Conservation (phyloP, 2,888 invertebrate species). For the Opisthograptis luteolata region DNA sequence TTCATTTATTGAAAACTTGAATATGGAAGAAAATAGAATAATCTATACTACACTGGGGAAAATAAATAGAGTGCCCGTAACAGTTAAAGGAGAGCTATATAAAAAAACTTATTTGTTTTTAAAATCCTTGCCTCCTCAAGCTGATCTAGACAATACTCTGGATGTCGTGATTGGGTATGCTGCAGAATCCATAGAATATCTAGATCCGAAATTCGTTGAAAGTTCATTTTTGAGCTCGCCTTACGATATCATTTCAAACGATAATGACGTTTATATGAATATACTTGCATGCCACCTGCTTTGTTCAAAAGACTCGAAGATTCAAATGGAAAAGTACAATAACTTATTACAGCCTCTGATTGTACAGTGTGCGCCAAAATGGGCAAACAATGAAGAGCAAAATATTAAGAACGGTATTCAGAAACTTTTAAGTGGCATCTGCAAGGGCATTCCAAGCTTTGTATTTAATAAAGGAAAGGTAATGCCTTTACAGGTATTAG, state of each 20-base stretch:
- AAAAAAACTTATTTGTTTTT: slow-evolving; percentile 9
- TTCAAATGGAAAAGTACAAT: slow-evolving; percentile 13
- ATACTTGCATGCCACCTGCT: slow-evolving; percentile 10
- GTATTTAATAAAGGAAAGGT: slow-evolving; percentile 5
- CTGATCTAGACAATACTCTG: not conserved
- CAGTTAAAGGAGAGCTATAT: slow-evolving; percentile 8
- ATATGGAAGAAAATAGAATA: slow-evolving; percentile 11
- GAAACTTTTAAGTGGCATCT: not conserved
- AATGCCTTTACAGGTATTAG: slow-evolving; percentile 3
- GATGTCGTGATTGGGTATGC: not conserved
- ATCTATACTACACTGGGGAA: slow-evolving; percentile 5
- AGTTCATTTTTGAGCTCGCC: not conserved
- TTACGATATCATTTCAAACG: not conserved
- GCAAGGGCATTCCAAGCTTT: not conserved
- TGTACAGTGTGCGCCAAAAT: slow-evolving; percentile 3
- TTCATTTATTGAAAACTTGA: slow-evolving; percentile 9
- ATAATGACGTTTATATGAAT: not conserved
- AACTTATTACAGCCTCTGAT: slow-evolving; percentile 5
- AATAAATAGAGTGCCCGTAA: not conserved
- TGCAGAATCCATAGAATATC: slow-evolving; percentile 5
- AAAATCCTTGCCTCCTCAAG: slow-evolving; percentile 1
- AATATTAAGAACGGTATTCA: not conserved
- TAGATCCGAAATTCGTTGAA: slow-evolving; percentile 16
- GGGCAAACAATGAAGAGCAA: not conserved
- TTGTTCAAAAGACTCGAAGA: slow-evolving; percentile 1